phyloP scores from a whole-genome alignment of 2,888 invertebrate species.

The Hirtodrosophila alboralis region DNA sequence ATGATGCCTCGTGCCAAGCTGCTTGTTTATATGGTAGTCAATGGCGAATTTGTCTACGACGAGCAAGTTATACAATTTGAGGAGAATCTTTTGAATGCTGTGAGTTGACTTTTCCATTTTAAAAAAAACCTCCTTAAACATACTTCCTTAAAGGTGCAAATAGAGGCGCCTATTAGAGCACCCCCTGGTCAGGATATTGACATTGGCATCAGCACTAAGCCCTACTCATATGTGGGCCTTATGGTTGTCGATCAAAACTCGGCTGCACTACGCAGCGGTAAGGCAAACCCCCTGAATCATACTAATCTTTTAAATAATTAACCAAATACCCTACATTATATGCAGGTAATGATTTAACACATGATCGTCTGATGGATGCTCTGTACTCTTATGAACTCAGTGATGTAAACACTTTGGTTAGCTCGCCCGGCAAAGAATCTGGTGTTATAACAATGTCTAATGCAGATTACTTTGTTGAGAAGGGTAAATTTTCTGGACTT shows the following conservation, averaged over 20 bases:
- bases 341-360: conserved; percentile 80
- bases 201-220: conserved; percentile 91
- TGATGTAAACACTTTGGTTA: conserved; percentile 73
- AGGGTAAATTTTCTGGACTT: no score
- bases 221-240: conserved; percentile 95
- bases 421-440: conserved; percentile 82
- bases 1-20: conserved; percentile 95
- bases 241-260: conserved; percentile 95
- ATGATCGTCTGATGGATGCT: conserved; percentile 76
- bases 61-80: conserved; percentile 92
- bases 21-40: conserved; percentile 90
- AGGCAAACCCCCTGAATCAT: no score
- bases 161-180: conserved; percentile 88
- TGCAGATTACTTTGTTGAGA: conserved; percentile 79
- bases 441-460: conserved; percentile 83
- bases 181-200: conserved; percentile 92
- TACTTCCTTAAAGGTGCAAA: conserved; percentile 84
- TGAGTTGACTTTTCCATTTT: conserved; percentile 82
- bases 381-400: conserved; percentile 77
- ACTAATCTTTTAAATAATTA: no score
- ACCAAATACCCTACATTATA: neutral
- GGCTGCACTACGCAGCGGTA: conserved; percentile 87
- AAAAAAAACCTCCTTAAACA: no score
- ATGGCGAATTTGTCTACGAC: conserved; percentile 93
- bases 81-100: conserved; percentile 91